Percentiles rank a stretch among this genome's conserved stretches.
phyloP scores from a whole-genome alignment of 2,888 invertebrate genomes.

The Ceramica pisi region DNA sequence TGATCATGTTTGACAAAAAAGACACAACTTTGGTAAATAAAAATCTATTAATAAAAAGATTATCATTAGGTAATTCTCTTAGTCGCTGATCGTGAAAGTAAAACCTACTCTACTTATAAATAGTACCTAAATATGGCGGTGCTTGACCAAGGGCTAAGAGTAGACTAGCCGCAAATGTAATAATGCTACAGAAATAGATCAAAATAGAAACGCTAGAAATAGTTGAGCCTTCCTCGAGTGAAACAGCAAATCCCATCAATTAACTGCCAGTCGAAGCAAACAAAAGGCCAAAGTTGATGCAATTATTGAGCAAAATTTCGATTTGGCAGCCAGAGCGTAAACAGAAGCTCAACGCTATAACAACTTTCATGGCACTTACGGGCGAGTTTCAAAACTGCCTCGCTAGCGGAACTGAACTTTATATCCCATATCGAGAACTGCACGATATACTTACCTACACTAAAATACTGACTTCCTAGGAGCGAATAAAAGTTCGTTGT shows the following conservation, averaged over 20 bases:
- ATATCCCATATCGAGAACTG: conserved; percentile 56
- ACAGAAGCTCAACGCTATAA: conserved; percentile 53
- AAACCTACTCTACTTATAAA: not conserved
- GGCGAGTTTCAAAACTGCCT: conserved; percentile 62
- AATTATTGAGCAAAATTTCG: conserved; percentile 39
- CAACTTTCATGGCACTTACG: conserved; percentile 59
- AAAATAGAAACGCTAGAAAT: not conserved
- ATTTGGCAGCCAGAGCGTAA: conserved; percentile 42
- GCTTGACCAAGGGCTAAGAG: not conserved
- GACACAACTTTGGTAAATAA: not conserved
- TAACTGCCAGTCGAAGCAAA: conserved; percentile 21
- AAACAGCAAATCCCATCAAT: conserved; percentile 14
- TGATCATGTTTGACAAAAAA: conserved; percentile 5
- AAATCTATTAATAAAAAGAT: not conserved
- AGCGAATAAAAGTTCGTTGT: conserved; percentile 41
- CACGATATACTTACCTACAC: conserved; percentile 58
- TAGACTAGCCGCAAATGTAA: conserved; percentile 1
- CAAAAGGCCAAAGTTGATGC: conserved; percentile 34
- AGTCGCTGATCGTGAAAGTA: not conserved
- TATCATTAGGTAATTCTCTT: not conserved
- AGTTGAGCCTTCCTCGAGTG: not conserved
- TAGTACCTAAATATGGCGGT: not conserved
- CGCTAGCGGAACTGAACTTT: conserved; percentile 61
- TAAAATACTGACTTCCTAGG: conserved; percentile 44
- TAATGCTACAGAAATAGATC: not conserved